Percentiles rank a stretch among this genome's conserved stretches.
Evolutionary conservation across 2,113 vertebrate species (phyloP).

Genomic region (Psilopogon haemacephalus): DNA sequence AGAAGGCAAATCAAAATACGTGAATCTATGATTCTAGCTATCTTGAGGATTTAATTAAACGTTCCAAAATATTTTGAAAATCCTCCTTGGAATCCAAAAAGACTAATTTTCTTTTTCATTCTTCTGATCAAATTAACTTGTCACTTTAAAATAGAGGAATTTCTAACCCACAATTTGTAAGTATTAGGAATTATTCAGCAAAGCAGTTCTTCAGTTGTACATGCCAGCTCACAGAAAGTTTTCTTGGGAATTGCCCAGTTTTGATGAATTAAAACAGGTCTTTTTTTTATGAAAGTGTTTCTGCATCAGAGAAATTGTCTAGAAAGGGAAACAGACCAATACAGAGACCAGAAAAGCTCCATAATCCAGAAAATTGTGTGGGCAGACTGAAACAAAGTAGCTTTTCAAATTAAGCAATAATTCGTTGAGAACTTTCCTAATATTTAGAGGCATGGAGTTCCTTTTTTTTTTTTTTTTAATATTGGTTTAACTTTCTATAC

Average conservation of each 20-base stretch:
- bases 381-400: neutral
- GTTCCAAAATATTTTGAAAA: neutral
- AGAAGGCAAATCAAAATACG: neutral
- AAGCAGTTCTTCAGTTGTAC: neutral
- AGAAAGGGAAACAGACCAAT: neutral
- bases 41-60: neutral
- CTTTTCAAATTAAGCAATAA: neutral
- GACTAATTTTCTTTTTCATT: neutral
- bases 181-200: neutral
- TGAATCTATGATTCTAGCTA: neutral
- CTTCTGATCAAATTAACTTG: neutral
- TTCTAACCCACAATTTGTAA: neutral
- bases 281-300: neutral
- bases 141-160: neutral
- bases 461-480: neutral
- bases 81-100: neutral
- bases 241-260: neutral
- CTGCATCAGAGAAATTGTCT: neutral
- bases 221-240: neutral
- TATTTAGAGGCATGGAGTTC: neutral
- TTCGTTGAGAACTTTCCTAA: neutral
- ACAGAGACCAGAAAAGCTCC: neutral
- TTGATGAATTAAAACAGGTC: neutral
- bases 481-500: neutral
- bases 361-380: fast-evolving